Conservation (phyloP, 2,113 vertebrate species). For the Epinephelus moara region DNA sequence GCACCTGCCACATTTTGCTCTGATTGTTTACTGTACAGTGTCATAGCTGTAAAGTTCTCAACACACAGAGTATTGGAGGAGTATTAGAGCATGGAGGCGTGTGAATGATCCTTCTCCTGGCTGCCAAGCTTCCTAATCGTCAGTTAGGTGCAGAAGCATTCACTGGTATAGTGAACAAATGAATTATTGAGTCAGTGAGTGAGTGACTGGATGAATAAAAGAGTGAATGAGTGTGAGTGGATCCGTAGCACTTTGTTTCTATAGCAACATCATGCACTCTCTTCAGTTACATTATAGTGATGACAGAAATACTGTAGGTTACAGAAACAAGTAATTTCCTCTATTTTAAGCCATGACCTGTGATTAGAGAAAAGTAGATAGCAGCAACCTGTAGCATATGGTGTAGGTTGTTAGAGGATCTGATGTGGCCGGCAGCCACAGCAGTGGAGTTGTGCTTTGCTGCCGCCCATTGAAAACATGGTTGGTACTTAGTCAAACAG, state of each 20-base stretch:
- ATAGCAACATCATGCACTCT: conserved; percentile 11
- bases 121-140: not conserved
- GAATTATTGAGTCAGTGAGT: not conserved
- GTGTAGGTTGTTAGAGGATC: no score
- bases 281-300: not conserved
- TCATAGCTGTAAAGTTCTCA: not conserved
- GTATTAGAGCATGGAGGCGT: not conserved
- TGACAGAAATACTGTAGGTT: not conserved
- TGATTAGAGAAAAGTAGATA: no score
- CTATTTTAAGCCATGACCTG: no score
- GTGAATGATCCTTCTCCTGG: not conserved
- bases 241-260: conserved; percentile 21
- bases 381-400: no score
- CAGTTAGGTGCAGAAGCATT: not conserved
- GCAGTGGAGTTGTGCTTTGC: no score
- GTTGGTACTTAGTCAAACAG: no score
- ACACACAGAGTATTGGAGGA: not conserved
- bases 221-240: not conserved
- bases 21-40: not conserved
- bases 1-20: not conserved
- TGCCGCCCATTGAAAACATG: no score
- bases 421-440: no score
- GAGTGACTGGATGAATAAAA: not conserved
- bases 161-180: not conserved
- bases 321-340: not conserved